Base-by-base conservation (phyloP, 1,140 invertebrate species). In the Pogonomyrmex californicus region DNA sequence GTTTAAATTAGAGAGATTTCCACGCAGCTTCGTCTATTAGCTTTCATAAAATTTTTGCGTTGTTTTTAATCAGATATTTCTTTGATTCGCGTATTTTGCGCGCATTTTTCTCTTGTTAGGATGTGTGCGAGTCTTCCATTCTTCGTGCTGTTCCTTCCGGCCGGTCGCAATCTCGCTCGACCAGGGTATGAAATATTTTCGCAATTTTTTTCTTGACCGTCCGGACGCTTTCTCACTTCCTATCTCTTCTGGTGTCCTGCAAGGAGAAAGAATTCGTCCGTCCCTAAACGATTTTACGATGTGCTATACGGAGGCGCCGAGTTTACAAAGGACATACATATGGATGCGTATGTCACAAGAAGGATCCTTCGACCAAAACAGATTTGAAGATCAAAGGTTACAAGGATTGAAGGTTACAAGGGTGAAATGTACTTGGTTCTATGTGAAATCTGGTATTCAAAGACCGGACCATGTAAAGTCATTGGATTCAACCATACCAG, bases 121-220 rank as follows among this genome's bases (percentile, higher is more conserved):
- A 38, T 30, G 36, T 41, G n/a, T 5, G 44, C 60, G 33, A 66
- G 38, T 75, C 54, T n/a, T 23, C 51, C 23, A 56, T 81, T 81
- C 17, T 54, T 82, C 79, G 44, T 49, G 36, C 36, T 83, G 54
- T 71, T 62, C 54, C 66, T 83, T 83, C 79, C 79, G 79, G 79
- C 66, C 79, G 17, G 79, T 83, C 54, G 79, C 79, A 83, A 83
- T 83, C 79, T 83, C 68, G 41, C 79, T 30, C 79, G 44, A 49
- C 41, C 62, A 12, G 79, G n/a, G 68, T 73, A 83, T 83, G 79
- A 83, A 83, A 83, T 83, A 83, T 83, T 83, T 62, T 83, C 68
- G 79, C 79, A 83, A 83, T 83, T 83, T 83, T 23, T 83, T 83
- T 83, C 79, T 60, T 66, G 17, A 60, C 51, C 10, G 7, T 36